Base-by-base conservation (phyloP, 2,888 invertebrate genomes). In the Gastracanthus pulcherrimus region DNA sequence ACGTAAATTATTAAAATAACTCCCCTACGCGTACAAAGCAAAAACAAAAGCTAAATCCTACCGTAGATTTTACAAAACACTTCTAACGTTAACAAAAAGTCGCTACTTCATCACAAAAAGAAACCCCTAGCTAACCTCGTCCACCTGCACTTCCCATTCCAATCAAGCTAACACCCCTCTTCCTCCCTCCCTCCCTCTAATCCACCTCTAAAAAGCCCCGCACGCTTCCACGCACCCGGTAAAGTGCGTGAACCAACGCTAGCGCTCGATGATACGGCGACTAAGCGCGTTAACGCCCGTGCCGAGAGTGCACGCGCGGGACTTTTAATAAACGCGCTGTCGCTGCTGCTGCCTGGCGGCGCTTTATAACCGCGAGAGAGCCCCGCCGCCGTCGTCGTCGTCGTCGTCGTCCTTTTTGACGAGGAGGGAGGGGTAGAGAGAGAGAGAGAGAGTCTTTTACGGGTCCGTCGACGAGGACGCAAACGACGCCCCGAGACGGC, bases 251-350 rank as follows among this genome's bases (percentile, higher is more conserved):
- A 19, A 58, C n/a, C 26, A 48, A 19, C 26, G 29, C 23, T 16
- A 16, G 16, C n/a, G 19, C 31, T 71, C 55, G 55, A 58, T 71
- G 60, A 41, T 71, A 55, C 72, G 80, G 23, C 55, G 55, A 62
- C 67, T 74, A 70, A 80, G 48, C 80, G 76, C 80, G 80, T 70
- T 70, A 76, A 76, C 55, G 55, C 64, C 45, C 16, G 1, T n/a
- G n/a, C n/a, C n/a, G n/a, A n/a, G n/a, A n/a, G n/a, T n/a, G n/a
- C n/a, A n/a, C n/a, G 51, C 41, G 11, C 31, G 71, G 70, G 84
- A 87, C 87, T 87, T 88, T 88, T 88, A 88, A 88, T 88, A 88
- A 88, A 88, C 86, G 87, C 84, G 84, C 84, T 71, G 84, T 34
- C 4, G 11, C 84, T 83, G 67, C 45, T 26, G 55, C 6, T 1